Conservation (phyloP, 2,888 invertebrate species). For the Hesperia comma region DNA sequence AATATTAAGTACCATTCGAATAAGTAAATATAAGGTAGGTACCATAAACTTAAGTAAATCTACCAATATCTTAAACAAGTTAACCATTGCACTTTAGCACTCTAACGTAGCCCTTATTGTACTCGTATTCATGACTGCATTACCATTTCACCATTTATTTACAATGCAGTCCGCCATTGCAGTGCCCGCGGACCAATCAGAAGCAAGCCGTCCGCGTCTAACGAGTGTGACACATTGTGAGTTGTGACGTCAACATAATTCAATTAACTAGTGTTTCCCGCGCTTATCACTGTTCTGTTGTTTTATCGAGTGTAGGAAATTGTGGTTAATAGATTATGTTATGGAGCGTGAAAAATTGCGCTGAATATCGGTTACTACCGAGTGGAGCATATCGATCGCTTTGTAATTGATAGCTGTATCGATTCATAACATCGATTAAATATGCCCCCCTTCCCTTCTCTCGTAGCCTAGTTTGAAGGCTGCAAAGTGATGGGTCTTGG, state of each 20-base stretch:
- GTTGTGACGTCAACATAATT: slow-evolving; percentile 71
- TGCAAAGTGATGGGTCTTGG: too few relatives aligned
- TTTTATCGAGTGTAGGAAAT: slow-evolving; percentile 62
- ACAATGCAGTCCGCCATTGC: slow-evolving; percentile 62
- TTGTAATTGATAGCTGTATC: not conserved
- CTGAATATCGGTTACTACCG: not conserved
- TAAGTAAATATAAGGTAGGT: too few relatives aligned
- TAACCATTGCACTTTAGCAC: too few relatives aligned
- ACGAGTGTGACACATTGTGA: slow-evolving; percentile 48
- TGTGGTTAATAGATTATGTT: slow-evolving; percentile 62
- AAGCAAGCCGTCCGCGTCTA: slow-evolving; percentile 42
- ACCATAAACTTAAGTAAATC: too few relatives aligned
- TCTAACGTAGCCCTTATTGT: not conserved
- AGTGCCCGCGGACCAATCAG: slow-evolving; percentile 65
- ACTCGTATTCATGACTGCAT: not conserved
- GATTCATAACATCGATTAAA: not conserved
- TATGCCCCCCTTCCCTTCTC: too few relatives aligned
- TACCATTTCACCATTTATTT: slow-evolving; percentile 19
- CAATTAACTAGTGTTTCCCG: slow-evolving; percentile 64
- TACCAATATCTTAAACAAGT: too few relatives aligned
- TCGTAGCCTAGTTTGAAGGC: too few relatives aligned
- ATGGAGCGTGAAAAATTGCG: slow-evolving; percentile 39
- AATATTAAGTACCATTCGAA: too few relatives aligned
- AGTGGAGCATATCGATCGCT: not conserved
- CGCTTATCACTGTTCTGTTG: slow-evolving; percentile 56